Percentiles rank a stretch among this genome's conserved stretches.
Evolutionary conservation across 37 sponge, comb jelly and placozoan species (phyloP).

Genomic region (Spongia lamella): DNA sequence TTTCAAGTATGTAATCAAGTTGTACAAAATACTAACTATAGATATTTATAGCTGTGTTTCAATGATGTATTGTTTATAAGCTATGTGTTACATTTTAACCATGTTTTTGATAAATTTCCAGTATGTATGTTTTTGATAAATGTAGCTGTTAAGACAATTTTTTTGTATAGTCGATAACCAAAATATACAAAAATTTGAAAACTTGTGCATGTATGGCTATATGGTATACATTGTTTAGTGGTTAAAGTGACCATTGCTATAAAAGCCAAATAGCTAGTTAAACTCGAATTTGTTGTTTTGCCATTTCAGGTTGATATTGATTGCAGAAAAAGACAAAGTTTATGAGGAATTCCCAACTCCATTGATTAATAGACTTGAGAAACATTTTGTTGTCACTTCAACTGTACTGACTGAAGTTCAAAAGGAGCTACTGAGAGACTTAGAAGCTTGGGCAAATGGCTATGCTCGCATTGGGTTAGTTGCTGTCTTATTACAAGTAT

Average conservation of each 20-base stretch:
- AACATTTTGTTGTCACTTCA: constrained; percentile 66
- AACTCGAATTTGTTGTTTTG: no score
- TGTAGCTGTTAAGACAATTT: no score
- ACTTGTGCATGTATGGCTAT: no score
- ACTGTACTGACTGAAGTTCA: constrained; percentile 32
- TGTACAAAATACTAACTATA: no score
- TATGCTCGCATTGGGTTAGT: no score
- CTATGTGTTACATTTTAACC: no score
- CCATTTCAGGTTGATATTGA: constrained; percentile 44
- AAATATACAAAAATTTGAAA: background rate
- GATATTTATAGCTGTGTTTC: no score
- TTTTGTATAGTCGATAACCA: no score
- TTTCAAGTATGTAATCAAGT: constrained; percentile 41
- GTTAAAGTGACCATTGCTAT: background rate
- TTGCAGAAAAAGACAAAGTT: constrained; percentile 55
- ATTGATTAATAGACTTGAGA: constrained; percentile 77
- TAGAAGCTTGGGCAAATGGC: constrained; percentile 28
- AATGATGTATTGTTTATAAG: background rate
- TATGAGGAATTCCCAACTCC: constrained; percentile 77
- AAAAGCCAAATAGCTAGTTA: background rate
- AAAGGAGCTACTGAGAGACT: background rate
- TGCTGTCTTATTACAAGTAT: background rate
- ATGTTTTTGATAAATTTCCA: no score
- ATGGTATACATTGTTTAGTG: no score
- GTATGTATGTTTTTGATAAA: no score